phyloP scores from a whole-genome alignment of 2,113 vertebrate species.

The Prionailurus bengalensis region DNA sequence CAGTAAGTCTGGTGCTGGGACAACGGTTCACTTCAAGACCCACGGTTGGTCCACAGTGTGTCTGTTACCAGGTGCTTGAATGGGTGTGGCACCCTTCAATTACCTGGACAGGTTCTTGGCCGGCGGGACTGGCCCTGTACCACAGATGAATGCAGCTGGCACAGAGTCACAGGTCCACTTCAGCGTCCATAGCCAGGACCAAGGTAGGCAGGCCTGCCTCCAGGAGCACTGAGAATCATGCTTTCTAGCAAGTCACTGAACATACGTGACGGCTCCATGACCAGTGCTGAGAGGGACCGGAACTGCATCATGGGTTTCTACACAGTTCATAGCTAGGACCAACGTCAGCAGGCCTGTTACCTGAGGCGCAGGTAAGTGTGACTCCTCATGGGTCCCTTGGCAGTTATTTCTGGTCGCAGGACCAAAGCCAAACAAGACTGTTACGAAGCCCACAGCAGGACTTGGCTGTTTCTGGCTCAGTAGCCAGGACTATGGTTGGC shows the following conservation, averaged over 20 bases:
- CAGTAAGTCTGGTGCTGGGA: neutral
- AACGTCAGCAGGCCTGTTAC: neutral
- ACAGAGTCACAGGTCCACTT: neutral
- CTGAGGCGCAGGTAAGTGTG: neutral
- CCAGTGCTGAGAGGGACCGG: neutral
- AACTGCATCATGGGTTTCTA: neutral
- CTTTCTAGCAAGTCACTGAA: neutral
- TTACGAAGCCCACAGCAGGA: neutral
- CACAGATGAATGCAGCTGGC: neutral
- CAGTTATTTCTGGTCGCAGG: neutral
- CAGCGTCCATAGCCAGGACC: neutral
- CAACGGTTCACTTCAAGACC: neutral
- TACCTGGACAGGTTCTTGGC: neutral
- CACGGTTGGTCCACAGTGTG: neutral
- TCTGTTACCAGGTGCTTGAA: neutral
- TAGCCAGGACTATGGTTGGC: neutral
- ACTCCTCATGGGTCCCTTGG: neutral
- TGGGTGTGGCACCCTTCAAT: neutral
- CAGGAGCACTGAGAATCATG: neutral
- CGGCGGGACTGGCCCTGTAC: neutral
- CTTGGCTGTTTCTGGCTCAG: neutral
- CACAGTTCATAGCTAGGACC: neutral
- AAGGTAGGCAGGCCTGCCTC: neutral
- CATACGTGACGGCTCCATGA: neutral
- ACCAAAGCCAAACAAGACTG: neutral